Conservation (phyloP, 1,140 invertebrate species). For the Drosophila erecta region DNA sequence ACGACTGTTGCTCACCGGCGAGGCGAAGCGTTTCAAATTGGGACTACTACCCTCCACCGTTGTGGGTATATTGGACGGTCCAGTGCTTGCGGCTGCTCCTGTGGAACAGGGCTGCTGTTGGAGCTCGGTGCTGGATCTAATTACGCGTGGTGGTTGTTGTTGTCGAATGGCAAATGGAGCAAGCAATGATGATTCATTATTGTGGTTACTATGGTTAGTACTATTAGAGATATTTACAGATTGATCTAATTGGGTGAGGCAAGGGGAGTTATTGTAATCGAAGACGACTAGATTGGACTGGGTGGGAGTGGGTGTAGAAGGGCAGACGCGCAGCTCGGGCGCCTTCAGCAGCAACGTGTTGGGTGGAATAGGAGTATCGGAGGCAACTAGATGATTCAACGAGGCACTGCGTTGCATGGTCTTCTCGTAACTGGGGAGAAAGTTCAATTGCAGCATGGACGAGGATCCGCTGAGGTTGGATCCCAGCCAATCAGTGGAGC, state of each 20-base stretch:
- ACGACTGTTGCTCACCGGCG: constrained; percentile 58
- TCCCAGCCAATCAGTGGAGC: constrained; percentile 32
- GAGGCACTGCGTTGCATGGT: constrained; percentile 40
- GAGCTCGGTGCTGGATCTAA: constrained; percentile 66
- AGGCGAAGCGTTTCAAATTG: constrained; percentile 58
- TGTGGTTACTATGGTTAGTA: constrained; percentile 81
- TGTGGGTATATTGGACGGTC: constrained; percentile 47
- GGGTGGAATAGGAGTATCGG: constrained; percentile 12
- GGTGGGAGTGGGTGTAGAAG: constrained; percentile 79
- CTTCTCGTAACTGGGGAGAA: constrained; percentile 53
- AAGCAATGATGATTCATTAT: constrained; percentile 83
- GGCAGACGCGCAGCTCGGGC: constrained; percentile 71
- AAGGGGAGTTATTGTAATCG: constrained; percentile 30
- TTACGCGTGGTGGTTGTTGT: constrained; percentile 49
- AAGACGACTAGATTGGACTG: constrained; percentile 58
- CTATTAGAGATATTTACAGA: constrained; percentile 79
- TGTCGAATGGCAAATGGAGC: constrained; percentile 78
- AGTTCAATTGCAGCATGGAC: constrained; percentile 69
- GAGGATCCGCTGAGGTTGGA: constrained; percentile 36
- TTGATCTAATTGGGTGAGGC: constrained; percentile 57
- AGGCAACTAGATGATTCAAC: constrained; percentile 25
- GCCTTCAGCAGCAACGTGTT: constrained; percentile 46
- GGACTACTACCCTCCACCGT: constrained; percentile 54
- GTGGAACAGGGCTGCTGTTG: constrained; percentile 45
- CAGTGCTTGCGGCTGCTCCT: constrained; percentile 1